phyloP scores from a whole-genome alignment of 2,797 vertebrate species.

The Oophaga sylvatica region DNA sequence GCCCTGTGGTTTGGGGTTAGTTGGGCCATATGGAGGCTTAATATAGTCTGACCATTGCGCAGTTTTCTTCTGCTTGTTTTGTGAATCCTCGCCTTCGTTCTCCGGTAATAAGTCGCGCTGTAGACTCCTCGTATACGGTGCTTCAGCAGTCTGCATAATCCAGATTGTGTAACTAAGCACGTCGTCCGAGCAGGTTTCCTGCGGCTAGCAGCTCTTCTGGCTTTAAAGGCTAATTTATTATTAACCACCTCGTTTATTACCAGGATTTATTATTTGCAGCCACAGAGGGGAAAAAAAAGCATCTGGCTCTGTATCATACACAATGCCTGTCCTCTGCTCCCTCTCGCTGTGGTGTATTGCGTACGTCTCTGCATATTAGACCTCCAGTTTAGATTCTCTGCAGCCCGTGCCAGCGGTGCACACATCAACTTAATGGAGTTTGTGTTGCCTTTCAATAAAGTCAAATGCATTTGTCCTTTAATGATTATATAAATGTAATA shows the following conservation, averaged over 20 bases:
- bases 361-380: background rate
- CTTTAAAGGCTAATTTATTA: constrained; percentile 62
- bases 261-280: constrained; percentile 59
- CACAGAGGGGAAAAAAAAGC: constrained; percentile 27
- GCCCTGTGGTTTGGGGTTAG: background rate
- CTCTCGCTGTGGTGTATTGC: constrained; percentile 20
- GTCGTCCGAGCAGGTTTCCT: constrained; percentile 47
- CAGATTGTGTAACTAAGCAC: constrained; percentile 39
- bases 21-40: background rate
- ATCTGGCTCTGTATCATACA: constrained; percentile 49
- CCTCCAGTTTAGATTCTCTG: background rate
- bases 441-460: background rate
- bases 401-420: background rate
- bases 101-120: background rate
- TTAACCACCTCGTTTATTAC: constrained; percentile 62
- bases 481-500: background rate
- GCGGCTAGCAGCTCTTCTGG: constrained; percentile 52
- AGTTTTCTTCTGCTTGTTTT: background rate
- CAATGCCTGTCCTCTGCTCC: constrained; percentile 20
- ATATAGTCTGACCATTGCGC: background rate
- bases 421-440: background rate
- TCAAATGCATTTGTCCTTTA: background rate
- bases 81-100: background rate
- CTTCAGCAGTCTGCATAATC: constrained; percentile 1
- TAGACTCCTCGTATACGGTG: background rate